These are phyloP conservation scores for Plagodis dolabraria DNA, from an alignment of 2,888 invertebrate species.

Conservation along the genomic window DNA sequence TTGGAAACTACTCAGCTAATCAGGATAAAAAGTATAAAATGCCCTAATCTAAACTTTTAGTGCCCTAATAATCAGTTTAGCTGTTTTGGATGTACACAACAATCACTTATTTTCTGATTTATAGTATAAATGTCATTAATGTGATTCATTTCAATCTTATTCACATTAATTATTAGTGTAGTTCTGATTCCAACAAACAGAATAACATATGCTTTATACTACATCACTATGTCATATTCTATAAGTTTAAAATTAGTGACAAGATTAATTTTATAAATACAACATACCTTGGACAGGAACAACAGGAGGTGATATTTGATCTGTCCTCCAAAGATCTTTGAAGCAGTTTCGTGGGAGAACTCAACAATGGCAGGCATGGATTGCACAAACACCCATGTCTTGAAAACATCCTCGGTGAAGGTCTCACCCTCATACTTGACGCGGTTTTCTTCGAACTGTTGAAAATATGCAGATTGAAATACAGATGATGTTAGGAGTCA, in stretches of 20 bases:
- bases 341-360: slow-evolving; percentile 98
- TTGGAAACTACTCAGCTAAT: too few species aligned
- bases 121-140: too few species aligned
- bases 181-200: not conserved
- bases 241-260: too few species aligned
- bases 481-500: not conserved
- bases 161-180: too few species aligned
- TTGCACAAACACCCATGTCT: slow-evolving; percentile 93
- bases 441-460: slow-evolving; percentile 94
- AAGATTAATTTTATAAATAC: too few species aligned
- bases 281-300: slow-evolving; percentile 93
- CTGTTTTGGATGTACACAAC: too few species aligned
- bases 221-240: too few species aligned
- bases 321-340: slow-evolving; percentile 99
- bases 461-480: slow-evolving; percentile 23
- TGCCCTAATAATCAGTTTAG: too few species aligned
- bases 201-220: not conserved
- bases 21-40: too few species aligned
- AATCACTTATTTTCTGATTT: too few species aligned
- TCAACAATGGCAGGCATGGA: slow-evolving; percentile 96
- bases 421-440: slow-evolving; percentile 89
- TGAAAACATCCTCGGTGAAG: slow-evolving; percentile 87
- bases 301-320: slow-evolving; percentile 98
- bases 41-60: too few species aligned
- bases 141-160: too few species aligned